Conservation (phyloP, 2,113 vertebrate species). For the Bubalus kerabau region DNA sequence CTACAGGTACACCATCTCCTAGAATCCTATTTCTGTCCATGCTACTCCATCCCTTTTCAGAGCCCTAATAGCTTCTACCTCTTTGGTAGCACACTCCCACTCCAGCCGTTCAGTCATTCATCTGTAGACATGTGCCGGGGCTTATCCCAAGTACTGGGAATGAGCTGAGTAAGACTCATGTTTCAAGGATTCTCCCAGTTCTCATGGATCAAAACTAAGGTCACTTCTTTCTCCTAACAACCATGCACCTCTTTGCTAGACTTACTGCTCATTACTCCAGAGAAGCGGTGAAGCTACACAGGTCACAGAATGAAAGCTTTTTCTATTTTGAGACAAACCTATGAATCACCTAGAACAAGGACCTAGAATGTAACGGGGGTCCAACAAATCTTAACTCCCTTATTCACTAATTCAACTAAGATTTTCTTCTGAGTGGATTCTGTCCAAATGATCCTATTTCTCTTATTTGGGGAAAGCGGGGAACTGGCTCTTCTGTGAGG, state of each 20-base stretch:
- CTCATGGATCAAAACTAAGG: neutral
- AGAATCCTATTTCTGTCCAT: neutral
- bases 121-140: too few species aligned
- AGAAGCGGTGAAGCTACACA: neutral
- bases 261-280: neutral
- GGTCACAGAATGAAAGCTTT: neutral
- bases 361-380: neutral
- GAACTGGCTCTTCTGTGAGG: neutral
- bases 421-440: neutral
- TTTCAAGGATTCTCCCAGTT: neutral
- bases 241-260: neutral
- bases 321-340: neutral
- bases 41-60: neutral
- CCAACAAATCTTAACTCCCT: neutral
- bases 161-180: neutral
- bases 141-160: neutral
- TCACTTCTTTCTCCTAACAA: neutral
- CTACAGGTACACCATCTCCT: neutral
- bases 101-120: neutral
- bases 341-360: neutral
- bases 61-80: neutral
- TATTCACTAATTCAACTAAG: neutral
- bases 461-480: neutral
- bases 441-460: neutral
- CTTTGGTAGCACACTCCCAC: neutral